Evolutionary conservation across 2,888 invertebrate species (phyloP).

Genomic region (Cheilosia urbana): DNA sequence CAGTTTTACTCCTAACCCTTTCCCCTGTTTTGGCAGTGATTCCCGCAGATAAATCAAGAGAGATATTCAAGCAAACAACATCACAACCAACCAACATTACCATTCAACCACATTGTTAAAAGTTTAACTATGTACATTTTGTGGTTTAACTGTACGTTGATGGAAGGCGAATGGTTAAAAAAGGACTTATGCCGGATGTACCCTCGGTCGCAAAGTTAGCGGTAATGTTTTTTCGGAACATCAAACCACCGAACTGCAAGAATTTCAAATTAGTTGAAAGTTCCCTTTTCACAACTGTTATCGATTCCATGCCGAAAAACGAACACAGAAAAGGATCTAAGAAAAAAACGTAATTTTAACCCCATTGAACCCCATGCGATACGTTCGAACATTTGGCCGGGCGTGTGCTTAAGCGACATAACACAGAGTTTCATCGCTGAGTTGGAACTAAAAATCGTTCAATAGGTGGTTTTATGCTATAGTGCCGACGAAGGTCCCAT

Average conservation of each 20-base stretch:
- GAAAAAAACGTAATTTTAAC: neutral
- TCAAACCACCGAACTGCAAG: slow-evolving; percentile 37
- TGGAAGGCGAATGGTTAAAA: slow-evolving; percentile 9
- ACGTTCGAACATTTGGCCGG: slow-evolving; percentile 51
- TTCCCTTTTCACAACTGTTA: slow-evolving; percentile 15
- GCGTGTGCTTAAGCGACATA: slow-evolving; percentile 31
- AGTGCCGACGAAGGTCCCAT: slow-evolving; percentile 40
- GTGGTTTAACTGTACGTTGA: slow-evolving; percentile 34
- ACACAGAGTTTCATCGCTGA: slow-evolving; percentile 24
- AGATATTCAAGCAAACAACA: slow-evolving; percentile 13
- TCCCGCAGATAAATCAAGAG: slow-evolving; percentile 30
- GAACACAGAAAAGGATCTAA: slow-evolving; percentile 2
- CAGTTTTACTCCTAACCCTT: slow-evolving; percentile 16
- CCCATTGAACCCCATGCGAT: slow-evolving; percentile 43
- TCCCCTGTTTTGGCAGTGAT: slow-evolving; percentile 17
- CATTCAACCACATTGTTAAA: slow-evolving; percentile 66
- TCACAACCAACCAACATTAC: slow-evolving; percentile 13
- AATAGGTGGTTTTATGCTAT: slow-evolving; percentile 45
- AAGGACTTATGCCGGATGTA: slow-evolving; percentile 32
- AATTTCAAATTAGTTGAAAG: slow-evolving; percentile 47
- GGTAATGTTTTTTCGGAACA: slow-evolving; percentile 14
- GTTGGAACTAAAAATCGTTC: slow-evolving; percentile 42
- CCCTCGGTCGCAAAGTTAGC: slow-evolving; percentile 4
- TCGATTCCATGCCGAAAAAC: slow-evolving; percentile 24
- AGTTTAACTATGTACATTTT: slow-evolving; percentile 50